These are phyloP conservation scores for Rhabditoides inermis DNA, from an alignment of 2,888 invertebrate genomes.

Conservation along the genomic window DNA sequence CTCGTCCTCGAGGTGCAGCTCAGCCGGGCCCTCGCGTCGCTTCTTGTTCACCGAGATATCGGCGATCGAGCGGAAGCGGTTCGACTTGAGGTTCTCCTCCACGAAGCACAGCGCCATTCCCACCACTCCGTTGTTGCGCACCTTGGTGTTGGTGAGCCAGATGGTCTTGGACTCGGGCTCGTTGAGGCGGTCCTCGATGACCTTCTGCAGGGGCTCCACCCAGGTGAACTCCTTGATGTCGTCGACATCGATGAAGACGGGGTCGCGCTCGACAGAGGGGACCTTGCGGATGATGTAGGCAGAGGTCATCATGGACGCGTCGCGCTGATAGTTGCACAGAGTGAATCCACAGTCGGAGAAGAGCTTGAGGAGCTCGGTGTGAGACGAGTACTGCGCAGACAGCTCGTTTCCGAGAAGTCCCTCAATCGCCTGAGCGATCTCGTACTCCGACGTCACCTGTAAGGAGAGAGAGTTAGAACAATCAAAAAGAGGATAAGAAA, in stretches of 20 bases:
- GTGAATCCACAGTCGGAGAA: constrained; percentile 46
- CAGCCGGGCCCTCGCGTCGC: constrained; percentile 34
- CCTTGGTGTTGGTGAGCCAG: constrained; percentile 59
- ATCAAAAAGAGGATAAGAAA: too few relatives aligned
- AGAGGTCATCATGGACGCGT: constrained; percentile 37
- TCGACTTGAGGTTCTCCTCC: constrained; percentile 49
- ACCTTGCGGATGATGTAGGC: constrained; percentile 40
- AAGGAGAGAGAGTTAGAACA: too few relatives aligned
- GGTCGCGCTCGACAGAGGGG: constrained; percentile 32
- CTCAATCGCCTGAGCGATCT: constrained; percentile 36
- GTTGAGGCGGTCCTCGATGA: constrained; percentile 65
- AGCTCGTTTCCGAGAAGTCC: constrained; percentile 30
- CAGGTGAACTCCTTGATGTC: constrained; percentile 49
- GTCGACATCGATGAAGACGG: constrained; percentile 47
- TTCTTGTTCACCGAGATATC: constrained; percentile 45
- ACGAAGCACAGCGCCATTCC: constrained; percentile 79
- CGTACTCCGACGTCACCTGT: constrained; percentile 52
- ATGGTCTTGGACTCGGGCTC: constrained; percentile 57
- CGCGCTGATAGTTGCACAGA: constrained; percentile 43
- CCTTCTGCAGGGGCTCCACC: constrained; percentile 51
- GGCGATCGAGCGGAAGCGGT: constrained; percentile 48
- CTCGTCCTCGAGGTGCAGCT: constrained; percentile 26
- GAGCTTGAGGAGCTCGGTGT: constrained; percentile 34
- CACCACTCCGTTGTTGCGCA: constrained; percentile 69
- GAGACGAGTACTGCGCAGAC: constrained; percentile 40